phyloP scores from a whole-genome alignment of 1,140 invertebrate species.

The Drosophila navojoa region DNA sequence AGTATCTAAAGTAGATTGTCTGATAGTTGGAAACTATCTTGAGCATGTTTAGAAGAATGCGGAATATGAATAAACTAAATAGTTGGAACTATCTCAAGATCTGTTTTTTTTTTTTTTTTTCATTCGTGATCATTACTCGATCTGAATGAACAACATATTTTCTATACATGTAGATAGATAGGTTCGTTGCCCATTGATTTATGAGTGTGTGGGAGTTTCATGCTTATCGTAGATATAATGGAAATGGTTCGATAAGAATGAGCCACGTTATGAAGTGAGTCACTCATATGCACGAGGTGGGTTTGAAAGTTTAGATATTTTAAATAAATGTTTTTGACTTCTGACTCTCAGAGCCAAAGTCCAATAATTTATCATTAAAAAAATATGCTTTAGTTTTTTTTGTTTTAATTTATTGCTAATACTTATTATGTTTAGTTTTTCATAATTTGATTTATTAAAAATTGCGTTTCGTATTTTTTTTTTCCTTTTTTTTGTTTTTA shows the following conservation, averaged over 20 bases:
- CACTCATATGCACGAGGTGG: not conserved
- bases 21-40: too few relatives aligned
- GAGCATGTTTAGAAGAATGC: too few relatives aligned
- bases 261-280: constrained; percentile 3
- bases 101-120: too few relatives aligned
- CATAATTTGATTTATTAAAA: constrained; percentile 81
- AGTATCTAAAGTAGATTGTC: not conserved
- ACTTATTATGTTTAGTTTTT: constrained; percentile 73
- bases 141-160: not conserved
- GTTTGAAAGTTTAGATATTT: too few relatives aligned
- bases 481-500: too few relatives aligned
- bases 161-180: not conserved
- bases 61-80: too few relatives aligned
- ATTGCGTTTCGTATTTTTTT: constrained; percentile 68
- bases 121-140: not conserved
- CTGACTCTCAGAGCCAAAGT: too few relatives aligned
- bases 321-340: too few relatives aligned
- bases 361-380: constrained; percentile 1
- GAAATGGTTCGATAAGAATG: constrained; percentile 44
- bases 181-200: not conserved
- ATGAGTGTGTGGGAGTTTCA: not conserved
- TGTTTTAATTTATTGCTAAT: constrained; percentile 75
- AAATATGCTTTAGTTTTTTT: constrained; percentile 23
- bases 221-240: constrained; percentile 1
- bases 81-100: too few relatives aligned